Evolutionary conservation across 2,797 vertebrate genomes (phyloP), one percentile per base, ranked within the genome.

Genomic region (Euthynnus affinis): DNA sequence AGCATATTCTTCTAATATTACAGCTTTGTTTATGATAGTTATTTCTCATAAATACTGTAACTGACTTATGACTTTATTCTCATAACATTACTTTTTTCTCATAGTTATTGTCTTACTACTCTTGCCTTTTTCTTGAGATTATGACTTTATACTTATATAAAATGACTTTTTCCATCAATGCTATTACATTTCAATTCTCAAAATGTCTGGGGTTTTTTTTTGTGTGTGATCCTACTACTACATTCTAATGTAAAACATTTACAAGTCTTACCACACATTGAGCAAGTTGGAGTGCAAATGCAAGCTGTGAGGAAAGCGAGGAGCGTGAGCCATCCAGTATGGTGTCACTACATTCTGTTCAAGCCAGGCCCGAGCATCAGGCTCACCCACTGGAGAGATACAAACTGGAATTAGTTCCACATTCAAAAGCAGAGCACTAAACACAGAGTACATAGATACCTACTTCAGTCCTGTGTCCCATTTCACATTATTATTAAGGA

Each of bases 221-320:
- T n/a, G 13, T 22, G 20, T 9, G 49, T 22, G 3, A 51, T n/a
- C 7, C n/a, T n/a, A 51, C 20, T 9, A 15, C 3, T 49, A n/a
- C n/a, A 4, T 9, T 12, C 1, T 40, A 23, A 64, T 18, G 13
- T n/a, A 0, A 66, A 27, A 29, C 15, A 20, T 55, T 2, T 23
- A 22, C 1, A 23, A 29, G 5, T 57, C 96, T 95, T 90, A 99
- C 98, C 98, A 99, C 61, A 99, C 92, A 71, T 98, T 96, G 74
- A 98, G 96, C 76, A 99, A 87, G 90, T 98, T 98, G 80, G 98
- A 98, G 93, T 99, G 97, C 61, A 99, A 93, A 87, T 99, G 98
- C 27, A 97, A 91, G 74, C 98, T 99, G 89, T 99, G 97, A 48
- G 96, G 94, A 80, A 98, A 97, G 20, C 96, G 95, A 20, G 94